Base-by-base conservation (phyloP, 2,113 vertebrate species). In the Rhinogobius similis region DNA sequence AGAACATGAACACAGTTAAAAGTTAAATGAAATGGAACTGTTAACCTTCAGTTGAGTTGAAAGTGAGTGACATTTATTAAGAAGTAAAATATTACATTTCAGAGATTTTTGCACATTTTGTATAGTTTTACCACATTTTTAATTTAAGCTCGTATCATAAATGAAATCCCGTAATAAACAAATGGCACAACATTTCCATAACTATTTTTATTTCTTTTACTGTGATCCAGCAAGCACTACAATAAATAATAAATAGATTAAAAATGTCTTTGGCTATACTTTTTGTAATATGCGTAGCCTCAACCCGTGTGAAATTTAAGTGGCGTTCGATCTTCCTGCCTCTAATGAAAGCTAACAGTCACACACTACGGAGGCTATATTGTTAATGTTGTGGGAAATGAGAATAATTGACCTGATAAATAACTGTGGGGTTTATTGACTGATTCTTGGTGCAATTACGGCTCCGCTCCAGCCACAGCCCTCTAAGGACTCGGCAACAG, bases 251-350 rank as follows among this genome's bases (percentile, higher is more conserved):
- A 13, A 43, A n/a, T n/a, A 13, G 13, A 21, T 50, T 13, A 55
- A 55, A 55, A 55, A 55, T 26, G 23, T 13, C 38, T 39, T 39
- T 39, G 38, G 38, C 56, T 59, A 20, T 32, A 10, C 14, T 59
- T n/a, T 59, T 59, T 29, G 0, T 20, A 1, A 18, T 59, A 36
- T 59, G 26, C 13, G 7, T 18, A 36, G 2, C 29, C 26, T 8
- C 59, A 21, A 78, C 59, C 65, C 62, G 70, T 9, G 46, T 55
- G 44, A 70, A 71, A 81, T 82, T 63, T 75, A 81, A 75, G 62
- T 82, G 79, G 79, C 78, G 68, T 85, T 84, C 39, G 27, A 77
- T 85, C 70, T 55, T 61, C 59, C 75, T 70, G 72, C 78, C 82
- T 65, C 59, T 56, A 39, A 65, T 21, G 68, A 80, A 79, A 74